Base-by-base conservation (phyloP, 2,797 vertebrate species). In the Toxotes lorentzi region DNA sequence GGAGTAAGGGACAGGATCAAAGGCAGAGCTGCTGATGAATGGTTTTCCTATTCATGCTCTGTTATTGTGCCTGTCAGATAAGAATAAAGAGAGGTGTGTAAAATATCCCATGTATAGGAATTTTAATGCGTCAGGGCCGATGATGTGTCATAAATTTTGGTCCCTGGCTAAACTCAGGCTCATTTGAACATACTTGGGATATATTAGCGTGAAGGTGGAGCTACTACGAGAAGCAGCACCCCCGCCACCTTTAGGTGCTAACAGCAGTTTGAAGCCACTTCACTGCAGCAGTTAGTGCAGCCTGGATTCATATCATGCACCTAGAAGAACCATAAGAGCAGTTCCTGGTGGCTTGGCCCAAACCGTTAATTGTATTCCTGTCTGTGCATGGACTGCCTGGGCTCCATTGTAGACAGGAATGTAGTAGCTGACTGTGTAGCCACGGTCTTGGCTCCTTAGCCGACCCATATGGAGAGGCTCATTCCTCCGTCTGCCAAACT, bases 401-500 rank as follows among this genome's bases (percentile, higher is more conserved):
- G 80, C 60, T 70, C 21, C 24, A 2, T 9, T 45, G 61, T 34
- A 13, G 21, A 63, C 30, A 62, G 81, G 85, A 83, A 86, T 79
- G 81, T 70, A 54, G 63, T 57, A 74, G 78, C 67, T 54, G n/a
- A 7, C 73, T 53, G 63, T 47, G 59, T 11, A 62, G 57, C 56
- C 64, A 13, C 45, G 58, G 61, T 69, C 58, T 70, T 45, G 66
- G 65, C 72, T 62, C 40, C 63, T 70, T 40, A 12, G n/a, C 71
- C 7, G 54, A 83, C 60, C 70, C 73, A 65, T 54, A 64, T 27
- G 5, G 51, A 79, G 75, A 62, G 40, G 50, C 40, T 0, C 80
- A 83, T 83, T 88, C 83, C 83, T 81, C 27, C 38, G 30, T 34
- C 48, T 21, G 27, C 53, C 41, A 41, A 51, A 35, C 48, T 58